phyloP scores from a whole-genome alignment of 2,888 invertebrate genomes.

The Mimachlamys varia region DNA sequence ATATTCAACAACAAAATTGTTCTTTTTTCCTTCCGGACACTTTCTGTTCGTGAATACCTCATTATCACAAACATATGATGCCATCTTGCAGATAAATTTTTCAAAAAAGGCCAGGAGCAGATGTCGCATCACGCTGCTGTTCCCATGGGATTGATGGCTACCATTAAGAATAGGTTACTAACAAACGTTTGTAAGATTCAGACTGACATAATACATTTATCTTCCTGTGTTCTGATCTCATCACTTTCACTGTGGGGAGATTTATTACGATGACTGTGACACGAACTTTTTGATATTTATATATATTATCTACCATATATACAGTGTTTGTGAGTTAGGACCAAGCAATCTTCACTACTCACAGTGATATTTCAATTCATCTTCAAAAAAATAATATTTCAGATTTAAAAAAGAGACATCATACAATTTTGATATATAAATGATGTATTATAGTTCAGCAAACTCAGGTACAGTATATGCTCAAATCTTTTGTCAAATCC shows the following conservation, averaged over 20 bases:
- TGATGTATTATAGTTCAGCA: no score
- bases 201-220: slow-evolving; percentile 1
- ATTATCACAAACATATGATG: neutral
- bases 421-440: no score
- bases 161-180: neutral
- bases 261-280: neutral
- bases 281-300: no score
- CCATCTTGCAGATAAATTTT: neutral
- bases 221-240: neutral
- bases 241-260: neutral
- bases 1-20: neutral
- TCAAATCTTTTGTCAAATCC: no score
- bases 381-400: no score
- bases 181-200: neutral
- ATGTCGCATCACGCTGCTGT: neutral
- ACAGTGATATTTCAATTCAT: no score
- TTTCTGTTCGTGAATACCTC: no score
- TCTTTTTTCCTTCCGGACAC: neutral
- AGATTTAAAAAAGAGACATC: no score
- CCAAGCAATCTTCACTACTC: no score
- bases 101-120: neutral
- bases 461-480: no score
- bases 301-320: no score
- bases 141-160: neutral
- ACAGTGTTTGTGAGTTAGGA: no score